Conservation (phyloP, 2,797 vertebrate genomes). For the Pangasius sanitwongsei region DNA sequence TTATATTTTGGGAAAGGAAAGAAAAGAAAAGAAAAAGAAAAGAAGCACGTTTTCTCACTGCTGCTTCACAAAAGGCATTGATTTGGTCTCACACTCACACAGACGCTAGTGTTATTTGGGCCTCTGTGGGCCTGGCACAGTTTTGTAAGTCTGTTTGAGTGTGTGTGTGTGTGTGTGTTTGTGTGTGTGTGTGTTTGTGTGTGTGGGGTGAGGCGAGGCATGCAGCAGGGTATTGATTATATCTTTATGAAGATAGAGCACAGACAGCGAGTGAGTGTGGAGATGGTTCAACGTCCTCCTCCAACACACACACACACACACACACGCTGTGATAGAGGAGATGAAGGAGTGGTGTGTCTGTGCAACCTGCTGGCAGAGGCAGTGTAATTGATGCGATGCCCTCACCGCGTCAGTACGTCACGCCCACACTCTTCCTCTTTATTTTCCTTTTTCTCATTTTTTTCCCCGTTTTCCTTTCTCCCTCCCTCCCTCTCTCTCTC, state of each 20-base stretch:
- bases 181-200: constrained; percentile 33
- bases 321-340: constrained; percentile 74
- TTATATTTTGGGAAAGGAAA: constrained; percentile 1
- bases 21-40: background rate
- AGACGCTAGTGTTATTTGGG: constrained; percentile 53
- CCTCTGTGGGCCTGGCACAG: constrained; percentile 59
- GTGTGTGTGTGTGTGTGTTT: constrained; percentile 9
- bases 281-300: constrained; percentile 51
- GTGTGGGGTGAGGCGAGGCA: constrained; percentile 50
- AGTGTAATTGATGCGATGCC: constrained; percentile 76
- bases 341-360: constrained; percentile 75
- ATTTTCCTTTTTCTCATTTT: background rate
- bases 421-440: constrained; percentile 28
- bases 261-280: constrained; percentile 62
- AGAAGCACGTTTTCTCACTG: constrained; percentile 19
- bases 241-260: constrained; percentile 75
- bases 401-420: constrained; percentile 67
- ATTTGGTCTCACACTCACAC: constrained; percentile 37
- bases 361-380: constrained; percentile 76
- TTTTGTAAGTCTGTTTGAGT: constrained; percentile 52
- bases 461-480: background rate
- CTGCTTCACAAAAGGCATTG: constrained; percentile 40
- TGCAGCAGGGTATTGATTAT: constrained; percentile 67
- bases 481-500: constrained; percentile 36
- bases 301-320: constrained; percentile 41